Percentiles rank a stretch among this genome's conserved stretches.
Conservation (phyloP, 2,888 invertebrate genomes). For the Arge pagana region DNA sequence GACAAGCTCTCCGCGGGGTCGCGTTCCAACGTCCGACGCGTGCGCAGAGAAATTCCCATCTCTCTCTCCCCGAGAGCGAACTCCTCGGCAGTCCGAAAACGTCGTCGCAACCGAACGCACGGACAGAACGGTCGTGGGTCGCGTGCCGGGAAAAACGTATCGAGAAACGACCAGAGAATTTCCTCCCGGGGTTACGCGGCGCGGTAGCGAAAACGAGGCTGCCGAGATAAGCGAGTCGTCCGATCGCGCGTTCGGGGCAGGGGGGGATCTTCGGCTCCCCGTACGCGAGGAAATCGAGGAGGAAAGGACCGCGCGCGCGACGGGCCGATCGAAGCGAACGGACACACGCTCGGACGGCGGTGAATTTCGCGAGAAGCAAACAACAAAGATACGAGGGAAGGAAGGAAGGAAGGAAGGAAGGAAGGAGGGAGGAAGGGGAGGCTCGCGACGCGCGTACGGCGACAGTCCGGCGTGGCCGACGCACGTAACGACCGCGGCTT, state of each 20-base stretch:
- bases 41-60: conserved; percentile 8
- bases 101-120: conserved; percentile 42
- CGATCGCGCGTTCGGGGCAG: too few species aligned
- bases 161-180: neutral
- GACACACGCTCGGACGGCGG: too few species aligned
- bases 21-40: conserved; percentile 5
- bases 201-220: conserved; percentile 7
- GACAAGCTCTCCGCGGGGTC: neutral
- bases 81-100: conserved; percentile 36
- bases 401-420: neutral
- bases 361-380: too few species aligned
- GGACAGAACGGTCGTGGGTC: conserved; percentile 31
- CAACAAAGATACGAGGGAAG: neutral
- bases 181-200: neutral
- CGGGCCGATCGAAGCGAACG: neutral
- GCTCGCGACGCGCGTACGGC: too few species aligned
- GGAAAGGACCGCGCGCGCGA: conserved; percentile 11
- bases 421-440: neutral
- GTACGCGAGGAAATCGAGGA: too few species aligned
- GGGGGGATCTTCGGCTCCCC: too few species aligned
- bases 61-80: conserved; percentile 4
- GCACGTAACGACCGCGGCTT: too few species aligned
- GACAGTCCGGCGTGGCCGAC: too few species aligned
- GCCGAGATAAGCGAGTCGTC: too few species aligned
- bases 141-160: too few species aligned